A percentile compares a stretch with the other conserved stretches of the same genome.
These are phyloP conservation scores for Zenarchopterus dispar DNA, from an alignment of 2,797 vertebrate genomes.

Conservation along the genomic window DNA sequence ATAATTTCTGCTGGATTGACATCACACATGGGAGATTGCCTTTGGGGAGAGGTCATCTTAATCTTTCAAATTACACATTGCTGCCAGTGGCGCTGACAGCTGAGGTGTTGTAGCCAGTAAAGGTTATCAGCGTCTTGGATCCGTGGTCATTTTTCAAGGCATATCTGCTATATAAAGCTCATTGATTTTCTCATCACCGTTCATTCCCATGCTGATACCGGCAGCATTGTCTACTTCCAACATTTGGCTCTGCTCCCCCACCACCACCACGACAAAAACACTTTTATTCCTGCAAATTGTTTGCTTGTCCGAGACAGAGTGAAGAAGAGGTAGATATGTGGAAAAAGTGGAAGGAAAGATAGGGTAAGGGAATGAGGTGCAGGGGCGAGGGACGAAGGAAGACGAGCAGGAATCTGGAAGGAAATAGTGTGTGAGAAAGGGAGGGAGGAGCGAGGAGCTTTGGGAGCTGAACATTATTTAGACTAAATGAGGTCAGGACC, in stretches of 20 bases:
- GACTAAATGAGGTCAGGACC: slow-evolving; percentile 83
- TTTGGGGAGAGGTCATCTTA: slow-evolving; percentile 14
- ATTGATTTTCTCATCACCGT: slow-evolving; percentile 48
- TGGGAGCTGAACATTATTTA: slow-evolving; percentile 77
- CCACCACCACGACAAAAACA: slow-evolving; percentile 4
- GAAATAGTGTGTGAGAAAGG: slow-evolving; percentile 34
- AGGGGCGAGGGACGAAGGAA: slow-evolving; percentile 8
- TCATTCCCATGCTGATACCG: slow-evolving; percentile 29
- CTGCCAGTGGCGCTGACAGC: slow-evolving; percentile 8
- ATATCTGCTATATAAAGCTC: slow-evolving; percentile 35
- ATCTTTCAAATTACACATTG: slow-evolving; percentile 40
- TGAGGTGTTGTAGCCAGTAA: slow-evolving; percentile 20
- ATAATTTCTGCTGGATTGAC: slow-evolving; percentile 18
- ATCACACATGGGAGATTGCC: slow-evolving; percentile 2
- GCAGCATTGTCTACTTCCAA: slow-evolving; percentile 27
- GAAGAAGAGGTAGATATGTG: slow-evolving; percentile 10
- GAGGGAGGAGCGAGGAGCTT: slow-evolving; percentile 54
- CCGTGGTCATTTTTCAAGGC: slow-evolving; percentile 19
- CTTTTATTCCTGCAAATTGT: slow-evolving; percentile 36
- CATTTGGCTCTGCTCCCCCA: slow-evolving; percentile 21
- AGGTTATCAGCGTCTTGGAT: slow-evolving; percentile 21
- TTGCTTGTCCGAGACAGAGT: slow-evolving; percentile 20
- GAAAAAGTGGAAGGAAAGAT: background rate
- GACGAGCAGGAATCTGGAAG: slow-evolving; percentile 23
- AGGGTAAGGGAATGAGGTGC: slow-evolving; percentile 1